These are phyloP conservation scores for Chiridota heheva DNA, from an alignment of 35 echinoderm and acorn worm species.

Conservation along the genomic window DNA sequence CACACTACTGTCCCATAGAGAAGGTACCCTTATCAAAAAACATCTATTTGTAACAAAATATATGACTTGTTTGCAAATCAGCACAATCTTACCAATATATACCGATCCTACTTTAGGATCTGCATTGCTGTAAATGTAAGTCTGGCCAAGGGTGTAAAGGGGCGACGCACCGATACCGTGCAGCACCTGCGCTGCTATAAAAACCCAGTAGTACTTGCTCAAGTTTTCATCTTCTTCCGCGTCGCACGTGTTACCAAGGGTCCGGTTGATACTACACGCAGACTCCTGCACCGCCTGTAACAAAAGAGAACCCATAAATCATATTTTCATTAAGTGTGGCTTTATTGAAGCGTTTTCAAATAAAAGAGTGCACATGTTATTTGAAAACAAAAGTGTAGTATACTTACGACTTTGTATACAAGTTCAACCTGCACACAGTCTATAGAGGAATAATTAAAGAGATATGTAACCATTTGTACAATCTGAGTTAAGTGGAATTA, in stretches of 20 bases:
- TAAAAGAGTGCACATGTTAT: too few species aligned
- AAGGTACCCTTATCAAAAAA: background rate
- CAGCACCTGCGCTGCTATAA: constrained; percentile 64
- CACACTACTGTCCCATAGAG: background rate
- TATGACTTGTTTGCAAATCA: background rate
- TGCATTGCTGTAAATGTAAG: constrained; percentile 76
- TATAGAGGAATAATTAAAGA: too few species aligned
- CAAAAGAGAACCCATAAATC: too few species aligned
- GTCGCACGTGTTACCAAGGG: constrained; percentile 2
- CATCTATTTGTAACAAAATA: background rate
- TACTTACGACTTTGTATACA: too few species aligned
- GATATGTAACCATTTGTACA: too few species aligned
- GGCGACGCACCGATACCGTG: constrained; percentile 78
- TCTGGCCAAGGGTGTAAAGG: constrained; percentile 77
- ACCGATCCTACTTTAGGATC: constrained; percentile 39
- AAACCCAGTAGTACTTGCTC: constrained; percentile 65
- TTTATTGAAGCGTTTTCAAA: too few species aligned
- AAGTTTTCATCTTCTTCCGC: constrained; percentile 6
- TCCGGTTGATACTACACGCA: constrained; percentile 35
- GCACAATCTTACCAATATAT: constrained; percentile 70
- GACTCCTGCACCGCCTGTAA: constrained; percentile 21
- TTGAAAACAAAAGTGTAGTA: too few species aligned
- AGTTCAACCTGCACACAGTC: too few species aligned
- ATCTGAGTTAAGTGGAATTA: too few species aligned
- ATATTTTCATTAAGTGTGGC: too few species aligned